Percentiles rank a stretch among this genome's conserved stretches.
Evolutionary conservation across 2,113 vertebrate species (phyloP).

Genomic region (Typhlomys cinereus): DNA sequence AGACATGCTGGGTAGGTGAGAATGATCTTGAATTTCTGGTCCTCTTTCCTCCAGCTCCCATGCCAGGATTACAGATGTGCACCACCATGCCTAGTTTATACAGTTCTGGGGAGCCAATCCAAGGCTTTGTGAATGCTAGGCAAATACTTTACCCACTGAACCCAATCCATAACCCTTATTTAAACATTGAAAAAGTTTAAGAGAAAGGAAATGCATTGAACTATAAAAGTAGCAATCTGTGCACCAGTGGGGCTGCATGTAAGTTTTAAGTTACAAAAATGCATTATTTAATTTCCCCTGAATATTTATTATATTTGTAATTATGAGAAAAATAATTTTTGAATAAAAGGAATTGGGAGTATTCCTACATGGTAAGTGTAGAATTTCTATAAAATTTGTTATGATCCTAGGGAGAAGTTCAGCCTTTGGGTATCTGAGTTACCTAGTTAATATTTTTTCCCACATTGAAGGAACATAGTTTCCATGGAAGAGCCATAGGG

Average conservation of each 20-base stretch:
- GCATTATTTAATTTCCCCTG: neutral
- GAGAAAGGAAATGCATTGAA: neutral
- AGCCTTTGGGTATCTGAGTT: neutral
- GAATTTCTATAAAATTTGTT: neutral
- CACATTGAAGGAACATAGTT: neutral
- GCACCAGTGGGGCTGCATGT: neutral
- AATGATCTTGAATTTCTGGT: neutral
- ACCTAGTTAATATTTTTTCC: neutral
- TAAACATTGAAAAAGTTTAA: neutral
- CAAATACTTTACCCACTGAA: neutral
- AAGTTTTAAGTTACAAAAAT: slow-evolving; percentile 16
- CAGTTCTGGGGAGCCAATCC: too few relatives aligned
- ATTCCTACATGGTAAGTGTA: neutral
- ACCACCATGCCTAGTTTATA: neutral
- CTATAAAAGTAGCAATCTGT: neutral
- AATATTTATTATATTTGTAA: slow-evolving; percentile 10
- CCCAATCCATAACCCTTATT: neutral
- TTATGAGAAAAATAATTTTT: neutral
- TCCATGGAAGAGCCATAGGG: neutral
- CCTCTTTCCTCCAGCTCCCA: too few relatives aligned
- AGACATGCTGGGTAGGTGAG: neutral
- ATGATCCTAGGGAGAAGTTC: neutral
- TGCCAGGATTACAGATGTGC: neutral
- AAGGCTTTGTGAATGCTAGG: neutral
- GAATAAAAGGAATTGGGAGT: neutral